phyloP scores from a whole-genome alignment of 2,113 vertebrate genomes.

The Galemys pyrenaicus region DNA sequence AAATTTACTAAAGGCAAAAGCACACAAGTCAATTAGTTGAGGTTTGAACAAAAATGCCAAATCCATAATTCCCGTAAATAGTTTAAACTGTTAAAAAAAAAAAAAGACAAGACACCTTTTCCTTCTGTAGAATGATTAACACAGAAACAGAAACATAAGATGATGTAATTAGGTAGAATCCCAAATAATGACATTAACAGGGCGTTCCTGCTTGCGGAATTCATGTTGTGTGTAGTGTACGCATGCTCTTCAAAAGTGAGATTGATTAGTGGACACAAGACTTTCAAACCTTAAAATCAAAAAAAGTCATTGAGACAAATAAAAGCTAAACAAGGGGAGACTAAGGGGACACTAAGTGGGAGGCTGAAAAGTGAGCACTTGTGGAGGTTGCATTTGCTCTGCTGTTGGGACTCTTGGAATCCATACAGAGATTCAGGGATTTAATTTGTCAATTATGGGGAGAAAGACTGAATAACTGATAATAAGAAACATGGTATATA shows the following conservation, averaged over 20 bases:
- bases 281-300: neutral
- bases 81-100: constrained; percentile 32
- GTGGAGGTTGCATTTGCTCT: neutral
- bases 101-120: neutral
- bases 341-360: neutral
- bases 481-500: neutral
- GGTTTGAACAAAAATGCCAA: constrained; percentile 14
- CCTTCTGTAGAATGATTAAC: neutral
- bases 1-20: constrained; percentile 63
- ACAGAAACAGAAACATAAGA: neutral
- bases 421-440: neutral
- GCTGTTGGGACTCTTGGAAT: neutral
- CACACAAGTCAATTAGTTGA: constrained; percentile 57
- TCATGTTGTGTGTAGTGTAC: neutral
- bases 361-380: neutral
- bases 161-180: neutral
- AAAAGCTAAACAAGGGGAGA: neutral
- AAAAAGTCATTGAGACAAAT: neutral
- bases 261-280: neutral
- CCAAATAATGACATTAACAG: neutral
- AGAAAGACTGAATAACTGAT: neutral
- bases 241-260: neutral
- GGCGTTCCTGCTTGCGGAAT: neutral
- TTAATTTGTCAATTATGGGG: neutral
- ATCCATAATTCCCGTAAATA: constrained; percentile 26